phyloP scores from a whole-genome alignment of 1,140 invertebrate genomes.

The Eciton burchellii region DNA sequence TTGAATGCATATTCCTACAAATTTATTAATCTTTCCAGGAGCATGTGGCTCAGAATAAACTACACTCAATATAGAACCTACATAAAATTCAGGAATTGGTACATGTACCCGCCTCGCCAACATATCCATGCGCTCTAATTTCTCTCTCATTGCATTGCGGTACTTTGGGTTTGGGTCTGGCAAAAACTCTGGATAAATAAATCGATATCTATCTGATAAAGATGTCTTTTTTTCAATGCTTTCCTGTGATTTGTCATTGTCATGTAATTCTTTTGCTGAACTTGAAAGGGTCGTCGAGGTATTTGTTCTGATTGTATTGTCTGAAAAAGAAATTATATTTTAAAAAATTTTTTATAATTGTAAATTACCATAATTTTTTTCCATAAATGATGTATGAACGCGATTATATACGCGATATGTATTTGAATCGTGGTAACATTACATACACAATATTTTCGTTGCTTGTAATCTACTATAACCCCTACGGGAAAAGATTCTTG shows the following conservation, averaged over 20 bases:
- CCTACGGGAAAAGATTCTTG: slow-evolving; percentile 27
- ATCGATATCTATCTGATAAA: slow-evolving; percentile 83
- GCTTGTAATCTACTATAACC: slow-evolving; percentile 1
- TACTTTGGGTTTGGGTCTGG: slow-evolving; percentile 93
- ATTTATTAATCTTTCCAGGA: slow-evolving; percentile 93
- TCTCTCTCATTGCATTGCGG: slow-evolving; percentile 94
- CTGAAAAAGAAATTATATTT: slow-evolving; percentile 7
- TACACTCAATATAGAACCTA: slow-evolving; percentile 97
- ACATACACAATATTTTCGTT: slow-evolving; percentile 29
- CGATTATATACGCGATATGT: background rate
- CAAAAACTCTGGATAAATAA: slow-evolving; percentile 97
- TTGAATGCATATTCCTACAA: slow-evolving; percentile 98
- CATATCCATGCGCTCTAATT: slow-evolving; percentile 97
- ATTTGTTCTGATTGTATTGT: background rate
- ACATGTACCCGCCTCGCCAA: slow-evolving; percentile 92
- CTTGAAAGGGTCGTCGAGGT: background rate
- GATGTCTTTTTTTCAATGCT: background rate
- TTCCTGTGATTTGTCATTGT: background rate
- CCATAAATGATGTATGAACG: background rate
- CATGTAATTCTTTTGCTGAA: background rate
- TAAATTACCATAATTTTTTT: background rate
- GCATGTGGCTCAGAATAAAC: slow-evolving; percentile 95
- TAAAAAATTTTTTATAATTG: background rate
- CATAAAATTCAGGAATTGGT: slow-evolving; percentile 98
- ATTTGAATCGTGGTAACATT: background rate